phyloP scores from a whole-genome alignment of 2,888 invertebrate species.

The Harpalus rubripes region DNA sequence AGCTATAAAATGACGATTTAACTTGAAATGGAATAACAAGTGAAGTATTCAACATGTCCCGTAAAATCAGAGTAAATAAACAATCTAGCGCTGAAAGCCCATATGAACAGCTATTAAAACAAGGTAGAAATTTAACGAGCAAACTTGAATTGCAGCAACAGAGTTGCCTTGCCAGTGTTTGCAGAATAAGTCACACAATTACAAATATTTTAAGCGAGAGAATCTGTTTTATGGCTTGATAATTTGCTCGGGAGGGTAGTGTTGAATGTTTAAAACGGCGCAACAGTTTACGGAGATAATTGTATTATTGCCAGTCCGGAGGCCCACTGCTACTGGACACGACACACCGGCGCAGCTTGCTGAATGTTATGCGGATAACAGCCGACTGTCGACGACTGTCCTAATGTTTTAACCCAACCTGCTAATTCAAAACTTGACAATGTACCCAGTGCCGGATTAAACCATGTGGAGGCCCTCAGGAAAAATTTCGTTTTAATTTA shows the following conservation, averaged over 20 bases:
- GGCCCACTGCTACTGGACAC: neutral
- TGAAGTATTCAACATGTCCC: too few relatives aligned
- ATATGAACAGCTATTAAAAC: conserved; percentile 22
- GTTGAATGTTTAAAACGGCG: conserved; percentile 34
- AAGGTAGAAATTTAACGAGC: conserved; percentile 19
- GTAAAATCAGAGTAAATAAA: conserved; percentile 4
- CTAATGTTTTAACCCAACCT: conserved; percentile 4
- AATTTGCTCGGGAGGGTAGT: conserved; percentile 29
- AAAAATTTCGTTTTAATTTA: too few relatives aligned
- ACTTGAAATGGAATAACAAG: too few relatives aligned
- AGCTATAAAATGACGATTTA: too few relatives aligned
- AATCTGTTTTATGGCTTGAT: conserved; percentile 53
- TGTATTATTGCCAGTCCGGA: conserved; percentile 37
- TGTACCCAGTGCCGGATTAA: too few relatives aligned
- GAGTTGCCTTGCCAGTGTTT: conserved; percentile 12
- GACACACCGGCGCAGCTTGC: conserved; percentile 6
- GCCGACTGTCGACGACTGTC: conserved; percentile 7
- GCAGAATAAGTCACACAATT: conserved; percentile 17
- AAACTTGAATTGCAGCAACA: conserved; percentile 34
- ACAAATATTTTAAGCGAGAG: conserved; percentile 34
- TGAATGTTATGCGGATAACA: conserved; percentile 3
- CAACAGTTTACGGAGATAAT: conserved; percentile 55
- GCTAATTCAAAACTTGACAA: too few relatives aligned
- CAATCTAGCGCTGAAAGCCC: neutral
- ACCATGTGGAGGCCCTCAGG: too few relatives aligned